A percentile compares a stretch with the other conserved stretches of the same genome.
Conservation (phyloP, 2,113 vertebrate species). For the Cyphomyrus discorhynchus region DNA sequence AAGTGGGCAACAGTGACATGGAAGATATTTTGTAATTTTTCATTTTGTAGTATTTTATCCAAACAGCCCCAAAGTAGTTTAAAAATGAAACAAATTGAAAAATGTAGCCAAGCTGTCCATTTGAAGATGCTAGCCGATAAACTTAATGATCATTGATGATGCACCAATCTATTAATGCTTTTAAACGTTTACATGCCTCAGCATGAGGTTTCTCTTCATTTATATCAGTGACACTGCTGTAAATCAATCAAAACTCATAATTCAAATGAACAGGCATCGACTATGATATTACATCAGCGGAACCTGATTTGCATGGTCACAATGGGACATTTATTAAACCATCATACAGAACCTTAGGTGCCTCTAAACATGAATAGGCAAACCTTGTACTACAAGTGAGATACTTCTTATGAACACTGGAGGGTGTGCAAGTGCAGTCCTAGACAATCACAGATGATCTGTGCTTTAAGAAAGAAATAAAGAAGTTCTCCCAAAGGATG, state of each 20-base stretch:
- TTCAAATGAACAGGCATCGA: not conserved
- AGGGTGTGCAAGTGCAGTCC: not conserved
- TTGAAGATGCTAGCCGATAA: not conserved
- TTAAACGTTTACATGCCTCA: not conserved
- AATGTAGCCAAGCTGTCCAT: not conserved
- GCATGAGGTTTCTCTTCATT: not conserved
- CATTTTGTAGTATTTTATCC: not conserved
- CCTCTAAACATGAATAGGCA: not conserved
- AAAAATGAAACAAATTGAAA: not conserved
- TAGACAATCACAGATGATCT: not conserved
- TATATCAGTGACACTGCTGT: not conserved
- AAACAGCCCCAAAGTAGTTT: not conserved
- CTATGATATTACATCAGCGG: not conserved
- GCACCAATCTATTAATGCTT: not conserved
- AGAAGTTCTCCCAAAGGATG: not conserved
- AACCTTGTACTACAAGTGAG: not conserved
- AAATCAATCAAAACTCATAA: not conserved
- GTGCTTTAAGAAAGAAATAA: not conserved
- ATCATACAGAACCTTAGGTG: not conserved
- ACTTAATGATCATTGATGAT: not conserved
- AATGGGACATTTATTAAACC: not conserved
- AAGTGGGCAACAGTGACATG: not conserved
- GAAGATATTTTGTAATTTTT: not conserved
- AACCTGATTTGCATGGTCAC: not conserved
- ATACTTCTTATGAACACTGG: not conserved